Percentiles rank a stretch among this genome's conserved stretches.
Evolutionary conservation across 2,888 invertebrate species (phyloP).

Genomic region (Tineola bisselliella): DNA sequence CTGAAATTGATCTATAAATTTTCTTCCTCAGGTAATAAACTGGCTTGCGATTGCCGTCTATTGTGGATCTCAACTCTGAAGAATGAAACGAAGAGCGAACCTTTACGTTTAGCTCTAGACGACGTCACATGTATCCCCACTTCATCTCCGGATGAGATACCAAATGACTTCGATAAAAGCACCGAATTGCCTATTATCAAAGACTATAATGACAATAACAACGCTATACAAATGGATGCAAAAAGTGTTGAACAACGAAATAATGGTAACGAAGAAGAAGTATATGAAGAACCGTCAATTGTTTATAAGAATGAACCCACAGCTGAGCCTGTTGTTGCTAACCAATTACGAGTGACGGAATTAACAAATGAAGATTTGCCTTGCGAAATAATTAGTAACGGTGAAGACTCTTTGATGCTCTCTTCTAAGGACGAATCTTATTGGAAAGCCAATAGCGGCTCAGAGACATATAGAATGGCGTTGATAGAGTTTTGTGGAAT

Average conservation of each 20-base stretch:
- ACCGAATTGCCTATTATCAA: background rate
- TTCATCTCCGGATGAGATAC: background rate
- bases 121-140: conserved; percentile 70
- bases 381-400: conserved; percentile 40
- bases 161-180: background rate
- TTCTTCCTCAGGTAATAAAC: conserved; percentile 74
- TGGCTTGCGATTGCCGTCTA: conserved; percentile 83
- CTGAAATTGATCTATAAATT: conserved; percentile 8
- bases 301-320: conserved; percentile 35
- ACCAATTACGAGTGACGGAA: conserved; percentile 40
- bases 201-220: background rate
- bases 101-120: conserved; percentile 73
- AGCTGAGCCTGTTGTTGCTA: conserved; percentile 27
- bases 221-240: conserved; percentile 15
- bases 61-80: conserved; percentile 80
- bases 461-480: conserved; percentile 16
- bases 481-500: background rate
- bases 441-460: conserved; percentile 40
- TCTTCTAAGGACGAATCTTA: conserved; percentile 53
- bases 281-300: conserved; percentile 31
- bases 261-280: conserved; percentile 31
- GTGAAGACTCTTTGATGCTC: conserved; percentile 54
- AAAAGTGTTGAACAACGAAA: conserved; percentile 21
- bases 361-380: conserved; percentile 40
- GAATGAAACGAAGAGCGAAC: conserved; percentile 78